Conservation (phyloP, 2,797 vertebrate species). For the Sitta carolinensis region DNA sequence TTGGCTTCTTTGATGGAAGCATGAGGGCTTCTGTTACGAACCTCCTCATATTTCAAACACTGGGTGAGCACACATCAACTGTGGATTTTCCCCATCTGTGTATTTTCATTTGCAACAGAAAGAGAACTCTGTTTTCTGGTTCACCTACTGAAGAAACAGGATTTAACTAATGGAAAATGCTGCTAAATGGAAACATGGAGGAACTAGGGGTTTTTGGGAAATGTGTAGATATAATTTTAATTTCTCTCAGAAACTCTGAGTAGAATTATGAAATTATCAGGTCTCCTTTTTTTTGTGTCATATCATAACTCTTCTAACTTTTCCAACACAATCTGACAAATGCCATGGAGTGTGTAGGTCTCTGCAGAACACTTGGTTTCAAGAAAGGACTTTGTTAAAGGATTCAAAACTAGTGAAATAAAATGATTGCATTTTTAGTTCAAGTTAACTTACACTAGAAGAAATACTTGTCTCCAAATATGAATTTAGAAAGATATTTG, state of each 20-base stretch:
- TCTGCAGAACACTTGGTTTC: background rate
- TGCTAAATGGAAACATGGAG: background rate
- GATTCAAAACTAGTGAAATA: background rate
- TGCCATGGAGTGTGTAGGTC: background rate
- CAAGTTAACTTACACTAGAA: background rate
- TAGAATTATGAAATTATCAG: background rate
- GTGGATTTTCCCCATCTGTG: background rate
- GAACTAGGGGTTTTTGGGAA: background rate
- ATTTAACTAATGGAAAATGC: background rate
- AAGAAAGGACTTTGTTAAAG: background rate
- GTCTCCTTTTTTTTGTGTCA: background rate
- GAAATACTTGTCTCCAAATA: background rate
- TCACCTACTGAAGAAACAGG: background rate
- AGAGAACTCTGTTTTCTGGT: background rate
- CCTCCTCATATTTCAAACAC: slow-evolving; percentile 38
- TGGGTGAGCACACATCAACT: background rate
- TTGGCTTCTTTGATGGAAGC: background rate
- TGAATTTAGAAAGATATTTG: background rate
- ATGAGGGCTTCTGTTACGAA: background rate
- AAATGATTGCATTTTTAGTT: background rate
- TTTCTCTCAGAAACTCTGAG: background rate
- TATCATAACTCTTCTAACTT: background rate
- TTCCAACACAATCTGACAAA: background rate
- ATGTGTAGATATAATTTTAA: background rate
- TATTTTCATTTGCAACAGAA: slow-evolving; percentile 8